Evolutionary conservation across 2,888 invertebrate genomes (phyloP), one percentile per base, ranked within the genome.

Genomic region (Leptopterna dolabrata): DNA sequence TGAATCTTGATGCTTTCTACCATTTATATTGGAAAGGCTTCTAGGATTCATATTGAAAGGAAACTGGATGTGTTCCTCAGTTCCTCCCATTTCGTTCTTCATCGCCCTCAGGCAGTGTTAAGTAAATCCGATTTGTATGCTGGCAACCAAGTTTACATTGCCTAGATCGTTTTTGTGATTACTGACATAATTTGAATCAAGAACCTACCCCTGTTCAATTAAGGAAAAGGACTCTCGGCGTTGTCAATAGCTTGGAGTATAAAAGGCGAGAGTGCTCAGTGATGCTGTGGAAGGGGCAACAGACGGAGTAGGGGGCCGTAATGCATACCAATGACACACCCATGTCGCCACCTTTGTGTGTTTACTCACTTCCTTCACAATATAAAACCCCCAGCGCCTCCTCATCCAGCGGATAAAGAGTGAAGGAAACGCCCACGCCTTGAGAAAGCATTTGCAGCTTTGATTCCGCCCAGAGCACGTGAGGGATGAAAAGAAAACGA

Each of bases 301-400:
- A 63, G 63, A 24, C 63, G 63, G 7, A 63, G 63, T 11, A 24
- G 27, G 63, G 76, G 41, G 14, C 76, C 41, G 73, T 45, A 78
- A 78, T 78, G 45, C 78, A 78, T 78, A 78, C 78, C 78, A 78
- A 78, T 78, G 78, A 78, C 78, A 36, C 36, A 16, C 41, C 43
- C 73, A 78, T 41, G 19, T 45, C 78, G 45, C 45, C 78, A 78
- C 78, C 78, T 78, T 78, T 78, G 78, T 78, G 45, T 78, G 78
- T 78, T 78, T 78, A 78, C 78, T 43, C 41, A 78, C 78, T 78
- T 78, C 78, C 78, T 78, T 78, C 27, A 78, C 78, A 78, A 78
- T 78, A 78, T 78, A 78, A 78, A 45, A 19, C 45, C 45, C 47
- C 13, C 27, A 0, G 9, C 19, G 3, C 55, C 55, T 19, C 51